Conservation (phyloP, 53 echinoderm and acorn worm species). For the Echinarachnius parma region DNA sequence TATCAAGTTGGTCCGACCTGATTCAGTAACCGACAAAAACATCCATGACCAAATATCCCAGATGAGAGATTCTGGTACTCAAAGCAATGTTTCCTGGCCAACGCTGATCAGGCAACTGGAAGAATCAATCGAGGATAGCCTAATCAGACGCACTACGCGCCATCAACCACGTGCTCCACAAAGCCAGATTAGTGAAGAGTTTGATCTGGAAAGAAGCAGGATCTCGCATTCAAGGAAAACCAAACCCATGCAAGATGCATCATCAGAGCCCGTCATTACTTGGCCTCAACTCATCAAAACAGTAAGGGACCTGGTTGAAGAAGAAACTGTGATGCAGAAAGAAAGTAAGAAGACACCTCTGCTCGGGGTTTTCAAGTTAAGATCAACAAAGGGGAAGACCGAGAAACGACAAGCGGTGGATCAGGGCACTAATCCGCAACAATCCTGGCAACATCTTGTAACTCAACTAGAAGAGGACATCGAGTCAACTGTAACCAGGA, state of each 20-base stretch:
- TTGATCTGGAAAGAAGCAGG: background rate
- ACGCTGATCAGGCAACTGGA: slow-evolving; percentile 4
- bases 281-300: slow-evolving; percentile 42
- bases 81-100: slow-evolving; percentile 3
- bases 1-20: slow-evolving; percentile 36
- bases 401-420: background rate
- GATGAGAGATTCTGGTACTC: background rate
- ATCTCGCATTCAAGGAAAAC: background rate
- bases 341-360: slow-evolving; percentile 21
- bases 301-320: slow-evolving; percentile 30
- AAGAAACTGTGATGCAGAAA: slow-evolving; percentile 9
- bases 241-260: background rate
- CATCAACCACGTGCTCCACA: background rate
- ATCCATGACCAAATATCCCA: no score
- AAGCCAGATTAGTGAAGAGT: background rate
- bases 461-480: slow-evolving; percentile 38
- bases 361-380: slow-evolving; percentile 52
- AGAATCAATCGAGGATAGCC: slow-evolving; percentile 17
- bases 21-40: background rate
- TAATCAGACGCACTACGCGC: background rate
- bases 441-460: slow-evolving; percentile 12
- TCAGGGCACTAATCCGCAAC: slow-evolving; percentile 33
- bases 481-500: slow-evolving; percentile 20
- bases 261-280: slow-evolving; percentile 30
- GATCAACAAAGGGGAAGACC: slow-evolving; percentile 32